These are phyloP conservation scores for Formica exsecta DNA, from an alignment of 1,140 invertebrate species.

Conservation along the genomic window DNA sequence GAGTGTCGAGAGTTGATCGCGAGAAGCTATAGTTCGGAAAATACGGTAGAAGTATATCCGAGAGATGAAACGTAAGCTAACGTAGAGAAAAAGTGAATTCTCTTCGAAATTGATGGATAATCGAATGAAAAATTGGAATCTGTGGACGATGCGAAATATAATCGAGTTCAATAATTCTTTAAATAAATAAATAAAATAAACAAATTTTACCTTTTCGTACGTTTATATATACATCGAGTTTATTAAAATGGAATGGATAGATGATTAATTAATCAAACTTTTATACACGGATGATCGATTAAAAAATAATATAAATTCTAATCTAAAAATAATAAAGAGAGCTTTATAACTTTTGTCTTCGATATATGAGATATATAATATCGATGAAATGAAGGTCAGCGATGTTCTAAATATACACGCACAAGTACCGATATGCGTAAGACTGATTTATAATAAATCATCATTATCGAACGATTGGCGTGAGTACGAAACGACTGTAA, in stretches of 20 bases:
- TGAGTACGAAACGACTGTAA: conserved; percentile 10
- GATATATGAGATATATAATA: neutral
- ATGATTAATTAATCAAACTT: conserved; percentile 13
- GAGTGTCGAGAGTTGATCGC: neutral
- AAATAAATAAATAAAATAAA: too few relatives aligned
- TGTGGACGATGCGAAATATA: neutral
- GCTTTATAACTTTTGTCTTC: neutral
- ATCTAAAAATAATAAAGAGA: neutral
- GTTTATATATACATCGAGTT: neutral
- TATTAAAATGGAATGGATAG: neutral
- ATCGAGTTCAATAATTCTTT: neutral
- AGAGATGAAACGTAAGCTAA: neutral
- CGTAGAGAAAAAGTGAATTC: conserved; percentile 6
- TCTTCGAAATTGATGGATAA: neutral
- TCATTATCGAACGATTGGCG: conserved; percentile 2
- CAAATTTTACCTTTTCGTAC: neutral
- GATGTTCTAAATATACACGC: conserved; percentile 31
- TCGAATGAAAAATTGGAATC: neutral
- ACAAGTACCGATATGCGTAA: neutral
- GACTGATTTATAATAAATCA: conserved; percentile 29
- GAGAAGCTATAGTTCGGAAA: conserved; percentile 9
- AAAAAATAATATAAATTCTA: neutral
- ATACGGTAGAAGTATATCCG: neutral
- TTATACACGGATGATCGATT: neutral
- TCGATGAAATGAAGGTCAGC: neutral